Evolutionary conservation across 53 echinoderm and acorn worm genomes (phyloP).

Genomic region (Paracentrotus lividus): DNA sequence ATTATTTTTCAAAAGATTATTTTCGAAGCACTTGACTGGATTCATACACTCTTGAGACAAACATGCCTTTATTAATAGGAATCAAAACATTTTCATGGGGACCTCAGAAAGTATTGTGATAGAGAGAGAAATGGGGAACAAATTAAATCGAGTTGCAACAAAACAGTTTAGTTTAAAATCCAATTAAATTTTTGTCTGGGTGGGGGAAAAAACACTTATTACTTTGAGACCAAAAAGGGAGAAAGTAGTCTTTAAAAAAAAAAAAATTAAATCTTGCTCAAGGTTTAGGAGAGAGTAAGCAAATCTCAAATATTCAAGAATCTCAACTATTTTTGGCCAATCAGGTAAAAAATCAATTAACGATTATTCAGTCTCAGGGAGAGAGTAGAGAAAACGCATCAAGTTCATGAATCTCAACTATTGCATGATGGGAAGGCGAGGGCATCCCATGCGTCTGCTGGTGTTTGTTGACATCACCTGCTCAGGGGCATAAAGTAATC

Average conservation of each 20-base stretch:
- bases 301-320: too few species aligned
- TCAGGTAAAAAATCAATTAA: conserved; percentile 38
- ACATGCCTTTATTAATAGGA: neutral
- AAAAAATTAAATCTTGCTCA: too few species aligned
- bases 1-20: neutral
- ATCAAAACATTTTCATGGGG: neutral
- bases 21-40: neutral
- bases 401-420: conserved; percentile 24
- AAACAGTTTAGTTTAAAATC: too few species aligned
- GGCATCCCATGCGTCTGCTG: conserved; percentile 3
- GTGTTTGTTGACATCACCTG: conserved; percentile 53
- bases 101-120: too few species aligned
- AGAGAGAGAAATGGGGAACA: too few species aligned
- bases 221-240: neutral
- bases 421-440: neutral
- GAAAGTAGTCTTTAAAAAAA: neutral
- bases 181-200: too few species aligned
- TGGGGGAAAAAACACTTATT: neutral
- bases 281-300: too few species aligned
- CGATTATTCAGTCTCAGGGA: neutral
- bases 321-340: too few species aligned
- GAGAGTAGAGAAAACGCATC: neutral
- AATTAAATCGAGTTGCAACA: too few species aligned
- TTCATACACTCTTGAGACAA: neutral
- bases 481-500: conserved; percentile 11